Percentiles rank a stretch among this genome's conserved stretches.
Evolutionary conservation across 2,113 vertebrate genomes (phyloP).

Genomic region (Aramus guarauna): DNA sequence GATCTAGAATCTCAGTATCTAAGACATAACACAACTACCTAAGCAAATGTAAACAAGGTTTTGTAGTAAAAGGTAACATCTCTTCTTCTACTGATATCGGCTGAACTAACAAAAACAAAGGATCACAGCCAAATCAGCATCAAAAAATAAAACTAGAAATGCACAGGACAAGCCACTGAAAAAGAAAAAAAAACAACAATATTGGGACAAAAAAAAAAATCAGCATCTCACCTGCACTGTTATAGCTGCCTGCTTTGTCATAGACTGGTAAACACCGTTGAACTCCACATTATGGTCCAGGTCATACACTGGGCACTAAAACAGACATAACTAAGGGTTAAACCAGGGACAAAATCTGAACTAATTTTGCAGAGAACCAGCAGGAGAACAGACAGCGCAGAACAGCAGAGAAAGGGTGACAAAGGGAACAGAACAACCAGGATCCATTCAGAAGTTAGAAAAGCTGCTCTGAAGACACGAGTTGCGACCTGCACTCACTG

Average conservation of each 20-base stretch:
- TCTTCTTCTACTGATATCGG: background rate
- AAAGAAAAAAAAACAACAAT: background rate
- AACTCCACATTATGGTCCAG: constrained; percentile 83
- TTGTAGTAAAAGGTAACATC: background rate
- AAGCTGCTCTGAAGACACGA: background rate
- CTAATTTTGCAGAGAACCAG: background rate
- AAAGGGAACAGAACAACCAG: background rate
- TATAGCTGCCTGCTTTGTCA: constrained; percentile 82
- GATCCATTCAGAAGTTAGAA: background rate
- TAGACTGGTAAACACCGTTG: constrained; percentile 80
- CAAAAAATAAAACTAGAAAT: background rate
- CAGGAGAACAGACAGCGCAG: background rate
- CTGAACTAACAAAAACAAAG: background rate
- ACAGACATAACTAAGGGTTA: background rate
- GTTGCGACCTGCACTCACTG: background rate
- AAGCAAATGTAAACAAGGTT: background rate
- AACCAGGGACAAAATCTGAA: background rate
- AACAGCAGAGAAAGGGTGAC: background rate
- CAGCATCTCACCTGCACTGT: constrained; percentile 76
- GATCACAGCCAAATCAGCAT: background rate
- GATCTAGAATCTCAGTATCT: background rate
- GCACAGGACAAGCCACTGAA: background rate
- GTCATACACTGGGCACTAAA: constrained; percentile 82
- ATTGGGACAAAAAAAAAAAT: background rate
- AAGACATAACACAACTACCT: background rate